Evolutionary conservation across 2,888 invertebrate genomes (phyloP).

Genomic region (Harmothoe impar): DNA sequence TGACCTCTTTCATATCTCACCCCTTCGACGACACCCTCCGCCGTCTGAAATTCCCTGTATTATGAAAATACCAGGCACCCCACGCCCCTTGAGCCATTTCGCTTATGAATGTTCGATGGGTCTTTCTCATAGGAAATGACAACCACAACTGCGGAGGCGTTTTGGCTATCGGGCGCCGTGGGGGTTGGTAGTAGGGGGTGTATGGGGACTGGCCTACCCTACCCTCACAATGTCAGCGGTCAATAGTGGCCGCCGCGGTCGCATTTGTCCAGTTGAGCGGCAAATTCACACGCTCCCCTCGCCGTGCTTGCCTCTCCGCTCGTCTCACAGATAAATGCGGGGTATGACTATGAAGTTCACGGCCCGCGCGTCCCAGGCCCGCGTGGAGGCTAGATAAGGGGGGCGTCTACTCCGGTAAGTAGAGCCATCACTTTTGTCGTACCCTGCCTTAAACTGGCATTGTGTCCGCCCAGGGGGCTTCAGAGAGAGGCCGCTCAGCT

Average conservation of each 20-base stretch:
- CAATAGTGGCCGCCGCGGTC: slow-evolving; percentile 44
- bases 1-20: background rate
- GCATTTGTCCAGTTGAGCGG: slow-evolving; percentile 58
- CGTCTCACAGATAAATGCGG: slow-evolving; percentile 25
- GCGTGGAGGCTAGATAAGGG: background rate
- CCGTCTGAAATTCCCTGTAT: background rate
- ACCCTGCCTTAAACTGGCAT: background rate
- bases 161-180: slow-evolving; percentile 37
- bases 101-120: slow-evolving; percentile 35
- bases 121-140: slow-evolving; percentile 54
- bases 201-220: background rate
- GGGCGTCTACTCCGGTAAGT: slow-evolving; percentile 1
- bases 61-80: slow-evolving; percentile 34
- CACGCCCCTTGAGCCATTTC: slow-evolving; percentile 52
- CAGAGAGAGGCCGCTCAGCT: background rate
- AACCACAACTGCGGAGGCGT: background rate
- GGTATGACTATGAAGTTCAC: slow-evolving; percentile 58
- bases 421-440: slow-evolving; percentile 38
- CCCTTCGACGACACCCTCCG: background rate
- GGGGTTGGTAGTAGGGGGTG: slow-evolving; percentile 14
- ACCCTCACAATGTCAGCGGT: slow-evolving; percentile 3
- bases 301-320: no score
- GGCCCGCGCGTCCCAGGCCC: background rate
- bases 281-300: slow-evolving; percentile 33
- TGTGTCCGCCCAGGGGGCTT: background rate